Conservation (phyloP, 2,113 vertebrate species). For the Turdus rufiventris region DNA sequence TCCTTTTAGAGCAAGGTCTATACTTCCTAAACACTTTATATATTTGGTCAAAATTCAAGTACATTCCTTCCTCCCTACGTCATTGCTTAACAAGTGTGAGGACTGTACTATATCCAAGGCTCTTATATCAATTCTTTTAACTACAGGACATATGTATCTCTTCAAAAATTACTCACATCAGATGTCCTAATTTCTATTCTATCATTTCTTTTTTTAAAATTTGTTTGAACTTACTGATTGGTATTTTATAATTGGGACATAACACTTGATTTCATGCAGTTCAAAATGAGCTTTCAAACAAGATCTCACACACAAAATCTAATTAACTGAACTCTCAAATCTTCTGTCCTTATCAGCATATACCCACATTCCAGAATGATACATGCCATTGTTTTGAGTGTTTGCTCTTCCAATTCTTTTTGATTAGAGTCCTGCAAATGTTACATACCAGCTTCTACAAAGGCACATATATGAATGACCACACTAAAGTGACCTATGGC, state of each 20-base stretch:
- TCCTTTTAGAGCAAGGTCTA: not conserved
- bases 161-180: not conserved
- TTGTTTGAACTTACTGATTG: not conserved
- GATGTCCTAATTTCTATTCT: not conserved
- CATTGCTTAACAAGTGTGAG: not conserved
- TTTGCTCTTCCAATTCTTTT: not conserved
- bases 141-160: not conserved
- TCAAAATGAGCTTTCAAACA: not conserved
- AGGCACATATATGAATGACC: not conserved
- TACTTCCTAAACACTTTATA: not conserved
- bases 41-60: conserved; percentile 38
- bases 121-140: not conserved
- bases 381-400: not conserved
- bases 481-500: not conserved
- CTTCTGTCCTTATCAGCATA: not conserved
- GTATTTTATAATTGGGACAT: not conserved
- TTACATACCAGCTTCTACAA: not conserved
- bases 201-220: not conserved
- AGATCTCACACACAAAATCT: not conserved
- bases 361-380: not conserved
- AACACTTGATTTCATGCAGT: not conserved
- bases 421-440: not conserved
- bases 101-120: not conserved
- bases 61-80: not conserved
- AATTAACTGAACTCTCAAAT: not conserved